phyloP scores from a whole-genome alignment of 2,113 vertebrate genomes.

The Acanthisitta chloris region DNA sequence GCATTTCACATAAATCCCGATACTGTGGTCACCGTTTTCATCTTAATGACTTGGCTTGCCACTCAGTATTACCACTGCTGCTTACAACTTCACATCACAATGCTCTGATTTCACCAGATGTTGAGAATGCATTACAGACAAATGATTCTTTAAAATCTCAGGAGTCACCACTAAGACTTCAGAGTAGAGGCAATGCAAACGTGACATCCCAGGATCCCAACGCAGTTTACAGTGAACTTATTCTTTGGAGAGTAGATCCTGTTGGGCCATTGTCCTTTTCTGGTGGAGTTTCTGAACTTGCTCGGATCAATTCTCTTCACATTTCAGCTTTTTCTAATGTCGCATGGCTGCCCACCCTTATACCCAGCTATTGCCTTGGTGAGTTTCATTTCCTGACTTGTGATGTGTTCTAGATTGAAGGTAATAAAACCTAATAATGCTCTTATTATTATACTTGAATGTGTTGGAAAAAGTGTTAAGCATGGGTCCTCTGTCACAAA shows the following conservation, averaged over 20 bases:
- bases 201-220: slow-evolving; percentile 84
- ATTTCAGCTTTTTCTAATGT: slow-evolving; percentile 95
- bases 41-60: slow-evolving; percentile 96
- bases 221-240: slow-evolving; percentile 95
- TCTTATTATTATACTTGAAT: background rate
- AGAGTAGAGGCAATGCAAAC: slow-evolving; percentile 62
- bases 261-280: slow-evolving; percentile 95
- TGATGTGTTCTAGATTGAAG: background rate
- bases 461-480: background rate
- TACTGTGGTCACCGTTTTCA: slow-evolving; percentile 99
- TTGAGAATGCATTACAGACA: slow-evolving; percentile 48
- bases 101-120: slow-evolving; percentile 82
- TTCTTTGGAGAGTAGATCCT: slow-evolving; percentile 97
- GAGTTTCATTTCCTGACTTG: slow-evolving; percentile 52
- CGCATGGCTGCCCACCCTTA: slow-evolving; percentile 94
- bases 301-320: slow-evolving; percentile 96
- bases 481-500: background rate
- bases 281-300: slow-evolving; percentile 95
- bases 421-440: background rate
- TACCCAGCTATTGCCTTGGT: slow-evolving; percentile 97
- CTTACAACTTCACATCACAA: slow-evolving; percentile 98
- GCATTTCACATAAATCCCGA: slow-evolving; percentile 94
- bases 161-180: slow-evolving; percentile 55
- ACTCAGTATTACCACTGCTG: slow-evolving; percentile 92
- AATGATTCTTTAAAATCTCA: slow-evolving; percentile 28